A percentile compares a stretch with the other conserved stretches of the same genome.
Evolutionary conservation across 2,888 invertebrate genomes (phyloP).

Genomic region (Spodoptera exigua): DNA sequence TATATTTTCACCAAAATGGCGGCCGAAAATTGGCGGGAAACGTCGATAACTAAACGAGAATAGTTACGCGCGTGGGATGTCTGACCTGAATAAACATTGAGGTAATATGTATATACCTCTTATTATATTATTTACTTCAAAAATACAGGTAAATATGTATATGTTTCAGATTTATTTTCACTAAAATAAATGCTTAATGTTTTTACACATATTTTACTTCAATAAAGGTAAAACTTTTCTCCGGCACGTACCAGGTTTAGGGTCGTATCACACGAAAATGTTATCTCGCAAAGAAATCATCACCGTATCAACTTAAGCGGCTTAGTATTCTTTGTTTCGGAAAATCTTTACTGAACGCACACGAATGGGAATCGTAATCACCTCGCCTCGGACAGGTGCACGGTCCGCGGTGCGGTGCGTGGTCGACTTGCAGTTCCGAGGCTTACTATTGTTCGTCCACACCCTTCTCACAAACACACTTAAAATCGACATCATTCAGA

Average conservation of each 20-base stretch:
- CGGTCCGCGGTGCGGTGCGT: conserved; percentile 3
- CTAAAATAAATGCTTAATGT: too few relatives aligned
- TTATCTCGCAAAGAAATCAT: too few relatives aligned
- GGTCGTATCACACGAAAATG: too few relatives aligned
- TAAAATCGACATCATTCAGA: too few relatives aligned
- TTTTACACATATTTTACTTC: too few relatives aligned
- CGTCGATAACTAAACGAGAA: conserved; percentile 39
- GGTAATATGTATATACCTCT: conserved; percentile 2
- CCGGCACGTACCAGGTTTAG: too few relatives aligned
- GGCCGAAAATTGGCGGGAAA: conserved; percentile 28
- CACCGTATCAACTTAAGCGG: too few relatives aligned
- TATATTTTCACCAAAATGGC: conserved; percentile 34
- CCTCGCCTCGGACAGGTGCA: conserved; percentile 1
- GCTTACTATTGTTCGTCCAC: conserved; percentile 4
- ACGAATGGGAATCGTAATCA: not conserved
- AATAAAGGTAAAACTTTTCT: too few relatives aligned
- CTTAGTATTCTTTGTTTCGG: too few relatives aligned
- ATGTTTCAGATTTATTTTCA: not conserved
- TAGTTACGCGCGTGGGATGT: conserved; percentile 32
- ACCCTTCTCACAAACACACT: too few relatives aligned
- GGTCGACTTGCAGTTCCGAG: conserved; percentile 3
- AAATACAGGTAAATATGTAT: conserved; percentile 21
- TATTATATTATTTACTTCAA: conserved; percentile 28
- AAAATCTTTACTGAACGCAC: too few relatives aligned
- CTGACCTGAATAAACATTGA: conserved; percentile 57